phyloP scores from a whole-genome alignment of 2,797 vertebrate species.

The Amazona ochrocephala region DNA sequence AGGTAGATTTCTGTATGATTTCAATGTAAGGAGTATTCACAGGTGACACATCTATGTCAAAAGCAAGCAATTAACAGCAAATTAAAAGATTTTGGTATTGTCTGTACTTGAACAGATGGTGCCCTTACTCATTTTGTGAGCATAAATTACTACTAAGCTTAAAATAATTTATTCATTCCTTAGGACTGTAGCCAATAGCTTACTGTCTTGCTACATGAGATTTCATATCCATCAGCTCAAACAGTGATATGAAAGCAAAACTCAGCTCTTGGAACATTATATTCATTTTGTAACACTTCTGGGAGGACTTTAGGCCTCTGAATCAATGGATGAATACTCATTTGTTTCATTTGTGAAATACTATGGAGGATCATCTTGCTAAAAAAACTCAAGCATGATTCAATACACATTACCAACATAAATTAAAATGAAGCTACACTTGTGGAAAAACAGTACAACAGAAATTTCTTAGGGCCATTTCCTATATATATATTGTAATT shows the following conservation, averaged over 20 bases:
- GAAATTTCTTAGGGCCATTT: not conserved
- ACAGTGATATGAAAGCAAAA: not conserved
- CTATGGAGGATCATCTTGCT: not conserved
- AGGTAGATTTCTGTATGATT: not conserved
- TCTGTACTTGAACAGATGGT: slow-evolving; percentile 31
- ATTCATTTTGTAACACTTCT: slow-evolving; percentile 5
- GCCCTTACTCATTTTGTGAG: slow-evolving; percentile 22
- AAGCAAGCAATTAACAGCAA: not conserved
- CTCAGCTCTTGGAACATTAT: not conserved
- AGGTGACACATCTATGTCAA: not conserved
- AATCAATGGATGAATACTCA: not conserved
- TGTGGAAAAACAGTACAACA: not conserved
- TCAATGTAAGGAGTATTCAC: not conserved
- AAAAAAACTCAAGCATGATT: not conserved
- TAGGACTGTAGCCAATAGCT: slow-evolving; percentile 4
- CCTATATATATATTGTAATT: not conserved
- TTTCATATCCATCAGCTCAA: not conserved
- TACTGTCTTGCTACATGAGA: not conserved
- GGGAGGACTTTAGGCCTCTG: not conserved
- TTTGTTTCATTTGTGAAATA: slow-evolving; percentile 12
- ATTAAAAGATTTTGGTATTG: not conserved
- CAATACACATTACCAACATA: not conserved
- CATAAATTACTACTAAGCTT: slow-evolving; percentile 8
- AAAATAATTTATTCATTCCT: slow-evolving; percentile 18
- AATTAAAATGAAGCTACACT: not conserved